Evolutionary conservation across 2,888 invertebrate species (phyloP).

Genomic region (Sipha maydis): DNA sequence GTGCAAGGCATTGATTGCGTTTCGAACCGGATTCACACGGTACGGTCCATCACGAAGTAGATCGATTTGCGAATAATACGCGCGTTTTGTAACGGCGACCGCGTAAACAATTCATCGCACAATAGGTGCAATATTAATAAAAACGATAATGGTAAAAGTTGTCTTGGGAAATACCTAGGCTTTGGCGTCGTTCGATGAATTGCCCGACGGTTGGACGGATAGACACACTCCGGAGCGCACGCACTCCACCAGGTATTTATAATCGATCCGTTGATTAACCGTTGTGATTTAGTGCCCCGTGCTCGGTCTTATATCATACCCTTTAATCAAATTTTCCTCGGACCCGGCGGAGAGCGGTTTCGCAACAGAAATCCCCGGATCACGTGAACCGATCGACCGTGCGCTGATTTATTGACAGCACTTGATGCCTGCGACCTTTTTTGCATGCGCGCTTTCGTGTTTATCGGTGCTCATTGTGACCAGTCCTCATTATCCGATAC

Average conservation of each 20-base stretch:
- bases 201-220: neutral
- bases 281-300: conserved; percentile 29
- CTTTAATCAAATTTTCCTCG: conserved; percentile 40
- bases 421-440: conserved; percentile 9
- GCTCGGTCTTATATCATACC: conserved; percentile 10
- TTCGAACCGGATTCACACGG: conserved; percentile 2
- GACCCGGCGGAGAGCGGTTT: conserved; percentile 35
- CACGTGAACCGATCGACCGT: conserved; percentile 26
- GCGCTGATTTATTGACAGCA: conserved; percentile 42
- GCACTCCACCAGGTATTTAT: neutral
- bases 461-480: neutral
- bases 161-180: neutral
- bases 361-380: conserved; percentile 31
- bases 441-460: conserved; percentile 34
- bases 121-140: no score
- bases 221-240: neutral
- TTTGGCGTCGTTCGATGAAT: neutral
- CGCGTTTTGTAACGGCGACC: neutral
- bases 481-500: conserved; percentile 24
- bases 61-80: neutral
- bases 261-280: conserved; percentile 46
- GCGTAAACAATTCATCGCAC: neutral
- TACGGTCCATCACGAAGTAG: no score
- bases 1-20: neutral
- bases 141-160: neutral